phyloP scores from a whole-genome alignment of 2,888 invertebrate species.

The Volucella bombylans region DNA sequence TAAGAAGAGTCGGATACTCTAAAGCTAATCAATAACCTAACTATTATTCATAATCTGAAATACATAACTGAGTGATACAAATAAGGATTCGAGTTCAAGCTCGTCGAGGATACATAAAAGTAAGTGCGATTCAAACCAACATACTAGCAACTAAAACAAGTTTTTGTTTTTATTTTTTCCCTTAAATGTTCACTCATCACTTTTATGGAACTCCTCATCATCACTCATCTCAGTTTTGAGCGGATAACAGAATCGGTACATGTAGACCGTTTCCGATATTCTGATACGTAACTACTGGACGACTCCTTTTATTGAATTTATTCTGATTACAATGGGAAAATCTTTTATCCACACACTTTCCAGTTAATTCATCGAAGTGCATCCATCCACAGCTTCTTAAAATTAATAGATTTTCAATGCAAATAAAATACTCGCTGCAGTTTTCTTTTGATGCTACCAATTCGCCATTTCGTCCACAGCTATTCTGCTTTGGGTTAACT shows the following conservation, averaged over 20 bases:
- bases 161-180: too few species aligned
- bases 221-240: too few species aligned
- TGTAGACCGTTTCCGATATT: background rate
- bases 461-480: conserved; percentile 5
- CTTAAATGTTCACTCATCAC: too few species aligned
- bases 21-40: too few species aligned
- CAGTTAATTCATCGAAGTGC: conserved; percentile 15
- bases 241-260: conserved; percentile 9
- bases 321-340: conserved; percentile 14
- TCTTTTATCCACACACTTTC: conserved; percentile 26
- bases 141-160: too few species aligned
- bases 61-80: too few species aligned
- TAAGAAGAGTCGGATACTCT: too few species aligned
- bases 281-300: conserved; percentile 6
- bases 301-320: background rate
- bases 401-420: conserved; percentile 8
- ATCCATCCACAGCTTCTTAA: conserved; percentile 31
- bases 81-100: too few species aligned
- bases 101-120: too few species aligned
- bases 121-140: too few species aligned
- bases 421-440: conserved; percentile 36
- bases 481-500: background rate
- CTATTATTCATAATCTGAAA: too few species aligned
- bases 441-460: conserved; percentile 23
- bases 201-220: too few species aligned